Evolutionary conservation across 2,797 vertebrate species (phyloP).

Genomic region (Chromis chromis): DNA sequence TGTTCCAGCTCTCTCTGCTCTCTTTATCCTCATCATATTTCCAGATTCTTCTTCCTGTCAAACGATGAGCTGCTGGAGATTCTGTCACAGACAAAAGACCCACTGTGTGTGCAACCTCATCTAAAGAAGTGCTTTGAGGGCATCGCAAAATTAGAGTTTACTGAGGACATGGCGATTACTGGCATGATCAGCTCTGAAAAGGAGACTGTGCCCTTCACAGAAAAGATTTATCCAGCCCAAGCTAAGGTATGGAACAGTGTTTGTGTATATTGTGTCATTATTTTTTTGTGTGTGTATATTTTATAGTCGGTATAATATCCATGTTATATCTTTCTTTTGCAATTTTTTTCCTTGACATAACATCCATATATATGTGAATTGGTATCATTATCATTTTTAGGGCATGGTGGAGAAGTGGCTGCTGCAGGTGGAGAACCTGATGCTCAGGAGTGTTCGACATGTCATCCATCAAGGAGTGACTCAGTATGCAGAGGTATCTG

Average conservation of each 20-base stretch:
- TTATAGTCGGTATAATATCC: not conserved
- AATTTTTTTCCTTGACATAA: slow-evolving; percentile 1
- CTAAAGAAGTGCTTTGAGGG: slow-evolving; percentile 97
- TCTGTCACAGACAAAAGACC: slow-evolving; percentile 95
- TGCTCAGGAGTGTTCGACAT: slow-evolving; percentile 88
- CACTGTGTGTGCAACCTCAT: slow-evolving; percentile 92
- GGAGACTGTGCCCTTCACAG: slow-evolving; percentile 88
- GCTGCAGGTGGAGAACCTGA: slow-evolving; percentile 90
- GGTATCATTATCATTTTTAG: slow-evolving; percentile 70
- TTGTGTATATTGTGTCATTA: not conserved
- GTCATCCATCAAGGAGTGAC: slow-evolving; percentile 86
- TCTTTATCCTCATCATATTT: slow-evolving; percentile 3
- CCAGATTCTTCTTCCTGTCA: slow-evolving; percentile 95
- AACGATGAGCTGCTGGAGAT: slow-evolving; percentile 96
- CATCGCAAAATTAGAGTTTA: slow-evolving; percentile 92
- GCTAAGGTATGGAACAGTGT: slow-evolving; percentile 84
- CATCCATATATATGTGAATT: not conserved
- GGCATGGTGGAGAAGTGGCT: slow-evolving; percentile 98
- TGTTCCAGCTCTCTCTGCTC: slow-evolving; percentile 10
- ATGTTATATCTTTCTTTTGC: not conserved
- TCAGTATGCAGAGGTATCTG: slow-evolving; percentile 86
- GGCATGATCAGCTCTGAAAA: slow-evolving; percentile 96
- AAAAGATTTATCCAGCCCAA: slow-evolving; percentile 86
- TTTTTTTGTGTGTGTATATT: not conserved
- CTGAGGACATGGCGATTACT: slow-evolving; percentile 83